A percentile compares a stretch with the other conserved stretches of the same genome.
phyloP scores from a whole-genome alignment of 2,888 invertebrate genomes.

The Unio pictorum region DNA sequence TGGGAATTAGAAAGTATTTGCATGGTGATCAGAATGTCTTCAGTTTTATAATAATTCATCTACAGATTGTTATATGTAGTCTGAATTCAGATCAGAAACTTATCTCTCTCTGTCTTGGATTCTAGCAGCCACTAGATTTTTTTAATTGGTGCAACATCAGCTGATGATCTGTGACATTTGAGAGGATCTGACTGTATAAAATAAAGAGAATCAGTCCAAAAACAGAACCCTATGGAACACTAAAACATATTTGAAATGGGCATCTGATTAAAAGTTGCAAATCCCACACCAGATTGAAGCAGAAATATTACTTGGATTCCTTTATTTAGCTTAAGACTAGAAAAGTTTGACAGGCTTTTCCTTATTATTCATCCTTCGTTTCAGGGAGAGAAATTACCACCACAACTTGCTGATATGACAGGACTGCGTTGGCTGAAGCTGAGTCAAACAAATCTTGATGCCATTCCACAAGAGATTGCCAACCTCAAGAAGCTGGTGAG shows the following conservation, averaged over 20 bases:
- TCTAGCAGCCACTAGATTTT: too few species aligned
- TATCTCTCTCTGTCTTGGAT: too few species aligned
- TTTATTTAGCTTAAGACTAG: neutral
- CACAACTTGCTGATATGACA: slow-evolving; percentile 89
- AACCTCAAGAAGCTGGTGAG: slow-evolving; percentile 90
- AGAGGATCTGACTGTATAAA: too few species aligned
- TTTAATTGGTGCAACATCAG: too few species aligned
- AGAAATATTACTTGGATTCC: neutral
- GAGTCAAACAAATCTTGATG: slow-evolving; percentile 88
- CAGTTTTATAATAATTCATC: too few species aligned
- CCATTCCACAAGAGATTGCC: slow-evolving; percentile 87
- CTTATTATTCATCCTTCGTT: slow-evolving; percentile 1
- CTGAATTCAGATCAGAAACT: too few species aligned
- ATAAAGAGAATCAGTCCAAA: too few species aligned
- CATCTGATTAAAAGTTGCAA: neutral
- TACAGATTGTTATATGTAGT: too few species aligned
- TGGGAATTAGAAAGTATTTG: too few species aligned
- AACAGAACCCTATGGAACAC: too few species aligned
- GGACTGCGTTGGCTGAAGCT: slow-evolving; percentile 98
- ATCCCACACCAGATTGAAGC: neutral
- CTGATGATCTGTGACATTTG: too few species aligned
- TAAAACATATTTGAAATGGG: neutral
- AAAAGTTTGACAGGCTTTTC: neutral
- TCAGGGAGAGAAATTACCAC: slow-evolving; percentile 58
- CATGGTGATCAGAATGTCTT: too few species aligned